Evolutionary conservation across 2,113 vertebrate genomes (phyloP).

Genomic region (Setophaga kirtlandii): DNA sequence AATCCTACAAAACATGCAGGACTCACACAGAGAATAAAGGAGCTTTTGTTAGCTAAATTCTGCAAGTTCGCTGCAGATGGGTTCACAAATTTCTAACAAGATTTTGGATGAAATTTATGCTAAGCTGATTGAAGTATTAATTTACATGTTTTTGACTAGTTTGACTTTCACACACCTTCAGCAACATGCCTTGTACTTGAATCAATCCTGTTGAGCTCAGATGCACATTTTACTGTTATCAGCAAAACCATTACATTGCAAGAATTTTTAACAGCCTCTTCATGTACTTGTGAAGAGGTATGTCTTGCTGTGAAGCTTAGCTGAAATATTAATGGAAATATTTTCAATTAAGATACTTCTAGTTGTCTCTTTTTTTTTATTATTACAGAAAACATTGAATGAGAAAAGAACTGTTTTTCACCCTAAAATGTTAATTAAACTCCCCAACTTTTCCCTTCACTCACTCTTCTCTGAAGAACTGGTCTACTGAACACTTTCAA

Average conservation of each 20-base stretch:
- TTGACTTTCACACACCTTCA: not conserved
- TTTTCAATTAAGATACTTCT: not conserved
- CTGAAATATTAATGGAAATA: constrained; percentile 8
- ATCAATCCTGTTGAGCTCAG: not conserved
- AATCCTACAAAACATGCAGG: not conserved
- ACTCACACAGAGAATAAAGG: not conserved
- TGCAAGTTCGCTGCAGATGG: not conserved
- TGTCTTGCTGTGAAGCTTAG: not conserved
- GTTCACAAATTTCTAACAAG: not conserved
- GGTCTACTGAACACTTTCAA: not conserved
- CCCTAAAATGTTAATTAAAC: not conserved
- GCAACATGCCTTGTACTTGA: not conserved
- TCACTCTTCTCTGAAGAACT: not conserved
- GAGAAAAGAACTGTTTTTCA: not conserved
- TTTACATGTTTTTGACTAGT: not conserved
- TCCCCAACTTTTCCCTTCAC: not conserved
- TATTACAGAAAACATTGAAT: not conserved
- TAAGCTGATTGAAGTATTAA: not conserved
- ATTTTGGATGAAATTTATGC: not conserved
- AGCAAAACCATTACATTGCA: not conserved
- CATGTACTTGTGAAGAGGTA: not conserved
- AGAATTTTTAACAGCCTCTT: not conserved
- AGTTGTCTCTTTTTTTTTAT: not conserved
- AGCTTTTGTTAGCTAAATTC: not conserved
- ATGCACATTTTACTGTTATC: not conserved